Conservation (phyloP, 1,140 invertebrate genomes). For the Brachionus plicatilis region DNA sequence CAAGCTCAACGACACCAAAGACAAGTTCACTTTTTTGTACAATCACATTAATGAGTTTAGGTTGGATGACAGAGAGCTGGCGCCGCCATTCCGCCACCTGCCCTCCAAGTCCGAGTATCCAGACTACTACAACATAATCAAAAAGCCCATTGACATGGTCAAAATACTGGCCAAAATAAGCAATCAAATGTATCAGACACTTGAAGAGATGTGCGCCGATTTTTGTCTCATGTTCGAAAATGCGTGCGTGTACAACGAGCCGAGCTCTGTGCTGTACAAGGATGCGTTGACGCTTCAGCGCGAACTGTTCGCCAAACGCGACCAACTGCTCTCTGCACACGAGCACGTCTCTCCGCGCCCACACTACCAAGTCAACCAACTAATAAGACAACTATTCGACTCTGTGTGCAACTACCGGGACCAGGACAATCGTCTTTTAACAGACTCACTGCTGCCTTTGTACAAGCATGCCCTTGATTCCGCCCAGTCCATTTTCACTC, state of each 20-base stretch:
- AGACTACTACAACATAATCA: conserved; percentile 89
- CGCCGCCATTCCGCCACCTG: conserved; percentile 40
- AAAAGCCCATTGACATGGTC: conserved; percentile 87
- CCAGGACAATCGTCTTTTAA: neutral
- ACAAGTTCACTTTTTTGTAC: conserved; percentile 3
- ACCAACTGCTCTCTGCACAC: neutral
- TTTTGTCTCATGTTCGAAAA: conserved; percentile 97
- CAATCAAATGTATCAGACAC: conserved; percentile 71
- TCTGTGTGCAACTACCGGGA: neutral
- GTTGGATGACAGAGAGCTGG: conserved; percentile 23
- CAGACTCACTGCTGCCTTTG: neutral
- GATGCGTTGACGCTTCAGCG: conserved; percentile 45
- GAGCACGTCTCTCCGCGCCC: too few species aligned
- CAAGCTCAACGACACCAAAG: neutral
- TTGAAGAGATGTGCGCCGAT: conserved; percentile 85
- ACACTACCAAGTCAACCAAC: neutral
- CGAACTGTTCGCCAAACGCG: neutral
- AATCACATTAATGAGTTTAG: conserved; percentile 11
- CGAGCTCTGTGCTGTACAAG: conserved; percentile 96
- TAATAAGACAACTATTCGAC: neutral
- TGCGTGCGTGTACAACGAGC: conserved; percentile 98
- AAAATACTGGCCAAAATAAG: conserved; percentile 66
- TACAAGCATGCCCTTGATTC: neutral
- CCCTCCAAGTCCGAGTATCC: conserved; percentile 90
- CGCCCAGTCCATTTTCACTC: neutral